phyloP scores from a whole-genome alignment of 2,113 vertebrate species.

The Microcebus griseorufus region DNA sequence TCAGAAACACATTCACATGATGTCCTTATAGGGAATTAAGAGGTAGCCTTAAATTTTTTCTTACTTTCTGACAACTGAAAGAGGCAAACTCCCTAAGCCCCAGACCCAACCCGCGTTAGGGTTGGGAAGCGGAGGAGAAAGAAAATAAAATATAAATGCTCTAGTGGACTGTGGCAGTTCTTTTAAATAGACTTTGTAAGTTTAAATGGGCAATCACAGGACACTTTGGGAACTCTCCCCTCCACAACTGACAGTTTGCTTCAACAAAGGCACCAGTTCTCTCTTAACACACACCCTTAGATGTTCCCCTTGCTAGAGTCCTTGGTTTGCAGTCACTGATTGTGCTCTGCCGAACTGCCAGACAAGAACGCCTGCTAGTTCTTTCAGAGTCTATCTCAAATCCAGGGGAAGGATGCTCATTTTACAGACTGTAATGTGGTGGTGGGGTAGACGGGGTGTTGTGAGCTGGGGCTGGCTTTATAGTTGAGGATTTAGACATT shows the following conservation, averaged over 20 bases:
- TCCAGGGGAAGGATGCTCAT: neutral
- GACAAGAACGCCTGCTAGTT: neutral
- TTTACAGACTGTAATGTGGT: neutral
- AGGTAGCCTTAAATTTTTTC: neutral
- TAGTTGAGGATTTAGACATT: neutral
- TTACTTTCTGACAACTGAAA: neutral
- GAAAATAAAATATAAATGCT: neutral
- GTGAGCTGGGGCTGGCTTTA: neutral
- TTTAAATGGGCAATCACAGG: neutral
- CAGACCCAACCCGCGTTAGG: neutral
- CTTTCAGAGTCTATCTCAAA: neutral
- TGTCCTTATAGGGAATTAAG: neutral
- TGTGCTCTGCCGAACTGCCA: neutral
- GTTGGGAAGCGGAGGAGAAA: neutral
- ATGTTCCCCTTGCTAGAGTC: neutral
- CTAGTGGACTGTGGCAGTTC: neutral
- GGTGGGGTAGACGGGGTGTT: too few species aligned
- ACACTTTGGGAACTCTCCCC: too few species aligned
- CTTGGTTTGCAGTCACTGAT: neutral
- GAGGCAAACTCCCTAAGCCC: neutral
- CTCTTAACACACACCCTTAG: neutral
- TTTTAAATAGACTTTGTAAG: neutral
- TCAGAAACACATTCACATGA: neutral
- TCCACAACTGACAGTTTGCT: neutral
- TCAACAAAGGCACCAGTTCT: neutral